Conservation (phyloP, 2,888 invertebrate species). For the Steinernema hermaphroditum region DNA sequence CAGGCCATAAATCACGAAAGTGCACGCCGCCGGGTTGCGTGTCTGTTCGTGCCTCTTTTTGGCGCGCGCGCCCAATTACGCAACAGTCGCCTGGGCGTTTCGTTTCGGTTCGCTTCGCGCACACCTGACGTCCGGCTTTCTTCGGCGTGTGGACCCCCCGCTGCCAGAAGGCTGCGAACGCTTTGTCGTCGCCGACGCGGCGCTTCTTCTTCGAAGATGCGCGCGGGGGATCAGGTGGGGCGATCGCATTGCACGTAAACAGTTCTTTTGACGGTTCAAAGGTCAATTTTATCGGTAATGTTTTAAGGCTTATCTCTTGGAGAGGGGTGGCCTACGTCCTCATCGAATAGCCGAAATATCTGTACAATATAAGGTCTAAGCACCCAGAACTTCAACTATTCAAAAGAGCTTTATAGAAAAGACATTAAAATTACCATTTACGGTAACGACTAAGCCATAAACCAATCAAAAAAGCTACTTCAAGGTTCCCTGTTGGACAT, state of each 20-base stretch:
- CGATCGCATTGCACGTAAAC: constrained; percentile 11
- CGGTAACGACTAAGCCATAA: neutral
- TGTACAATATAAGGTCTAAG: no score
- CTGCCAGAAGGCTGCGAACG: constrained; percentile 16
- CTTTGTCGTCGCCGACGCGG: neutral
- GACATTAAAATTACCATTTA: constrained; percentile 7
- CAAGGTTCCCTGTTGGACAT: neutral
- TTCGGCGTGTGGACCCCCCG: neutral
- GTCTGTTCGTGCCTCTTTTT: constrained; percentile 29
- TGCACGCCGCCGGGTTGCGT: neutral
- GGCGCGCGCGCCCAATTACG: constrained; percentile 22
- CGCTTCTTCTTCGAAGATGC: no score
- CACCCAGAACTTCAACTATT: no score
- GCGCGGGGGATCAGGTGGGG: no score
- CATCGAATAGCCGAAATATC: no score
- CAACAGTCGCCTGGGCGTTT: neutral
- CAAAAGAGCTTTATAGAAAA: no score
- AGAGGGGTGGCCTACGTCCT: no score
- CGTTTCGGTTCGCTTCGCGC: neutral
- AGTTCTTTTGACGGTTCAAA: neutral
- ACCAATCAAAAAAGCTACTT: neutral
- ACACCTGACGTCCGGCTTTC: neutral
- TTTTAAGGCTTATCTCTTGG: neutral
- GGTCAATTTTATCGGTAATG: neutral
- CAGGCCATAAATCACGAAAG: constrained; percentile 22